phyloP scores from a whole-genome alignment of 2,113 vertebrate species.

The Gobio gobio region DNA sequence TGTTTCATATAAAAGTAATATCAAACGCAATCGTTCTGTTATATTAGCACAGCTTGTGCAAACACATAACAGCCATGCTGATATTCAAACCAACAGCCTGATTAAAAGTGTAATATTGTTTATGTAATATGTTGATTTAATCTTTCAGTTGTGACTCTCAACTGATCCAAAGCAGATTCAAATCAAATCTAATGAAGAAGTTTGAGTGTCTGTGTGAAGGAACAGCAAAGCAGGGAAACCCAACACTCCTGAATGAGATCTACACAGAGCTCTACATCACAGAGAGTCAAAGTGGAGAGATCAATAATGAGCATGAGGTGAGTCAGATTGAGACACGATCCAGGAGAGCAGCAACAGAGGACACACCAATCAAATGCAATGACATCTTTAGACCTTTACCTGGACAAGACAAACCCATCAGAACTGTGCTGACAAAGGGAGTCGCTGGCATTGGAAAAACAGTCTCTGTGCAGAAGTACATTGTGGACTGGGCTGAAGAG shows the following conservation, averaged over 20 bases:
- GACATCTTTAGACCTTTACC: conserved; percentile 8
- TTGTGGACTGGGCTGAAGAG: background rate
- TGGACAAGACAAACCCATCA: background rate
- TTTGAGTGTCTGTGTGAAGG: background rate
- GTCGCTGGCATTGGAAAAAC: conserved; percentile 13
- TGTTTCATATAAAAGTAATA: no score
- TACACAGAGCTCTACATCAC: conserved; percentile 36
- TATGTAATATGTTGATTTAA: no score
- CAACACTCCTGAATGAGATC: conserved; percentile 26
- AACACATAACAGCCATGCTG: no score
- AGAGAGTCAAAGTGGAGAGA: conserved; percentile 1
- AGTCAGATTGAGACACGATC: background rate
- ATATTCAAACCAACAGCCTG: no score
- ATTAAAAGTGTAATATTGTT: no score
- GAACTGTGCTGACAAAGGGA: conserved; percentile 12
- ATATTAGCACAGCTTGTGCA: no score
- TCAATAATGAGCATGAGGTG: conserved; percentile 18
- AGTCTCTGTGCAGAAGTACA: conserved; percentile 2
- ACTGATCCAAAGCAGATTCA: background rate
- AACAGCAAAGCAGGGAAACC: background rate
- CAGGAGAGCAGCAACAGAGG: conserved; percentile 20
- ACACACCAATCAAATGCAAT: background rate
- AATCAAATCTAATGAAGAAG: background rate
- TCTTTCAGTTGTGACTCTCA: no score
- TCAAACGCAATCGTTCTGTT: no score